Conservation (phyloP, 2,888 invertebrate species). For the Drosophila flavopinicola region DNA sequence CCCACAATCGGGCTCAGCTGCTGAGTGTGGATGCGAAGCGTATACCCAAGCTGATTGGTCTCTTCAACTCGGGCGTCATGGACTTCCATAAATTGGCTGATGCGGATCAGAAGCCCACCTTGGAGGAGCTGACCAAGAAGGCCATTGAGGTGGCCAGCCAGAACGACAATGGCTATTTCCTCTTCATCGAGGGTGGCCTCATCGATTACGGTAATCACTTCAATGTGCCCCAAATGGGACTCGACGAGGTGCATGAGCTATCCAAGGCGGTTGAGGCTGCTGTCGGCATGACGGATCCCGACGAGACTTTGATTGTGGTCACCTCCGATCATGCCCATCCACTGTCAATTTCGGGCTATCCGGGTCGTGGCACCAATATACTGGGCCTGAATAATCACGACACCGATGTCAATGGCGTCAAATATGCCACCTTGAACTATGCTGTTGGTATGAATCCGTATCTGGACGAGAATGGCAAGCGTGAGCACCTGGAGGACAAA, state of each 20-base stretch:
- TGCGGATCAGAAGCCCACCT: constrained; percentile 85
- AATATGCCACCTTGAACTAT: constrained; percentile 89
- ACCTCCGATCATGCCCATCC: constrained; percentile 93
- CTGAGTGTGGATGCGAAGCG: constrained; percentile 80
- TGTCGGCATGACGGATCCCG: constrained; percentile 85
- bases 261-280: constrained; percentile 89
- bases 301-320: constrained; percentile 91
- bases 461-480: constrained; percentile 60
- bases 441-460: constrained; percentile 87
- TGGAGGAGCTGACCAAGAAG: constrained; percentile 88
- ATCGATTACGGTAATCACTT: constrained; percentile 86
- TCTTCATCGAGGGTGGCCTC: constrained; percentile 88
- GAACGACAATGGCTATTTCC: constrained; percentile 87
- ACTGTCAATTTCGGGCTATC: constrained; percentile 90
- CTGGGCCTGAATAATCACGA: constrained; percentile 85
- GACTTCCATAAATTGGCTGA: constrained; percentile 86
- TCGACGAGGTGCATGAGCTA: constrained; percentile 92
- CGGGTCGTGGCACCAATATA: constrained; percentile 84
- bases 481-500: constrained; percentile 59
- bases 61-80: constrained; percentile 86
- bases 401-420: constrained; percentile 86
- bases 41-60: constrained; percentile 86
- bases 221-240: constrained; percentile 87
- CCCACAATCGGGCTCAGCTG: constrained; percentile 65
- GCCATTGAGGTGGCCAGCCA: constrained; percentile 87